Evolutionary conservation across 1,140 invertebrate species (phyloP).

Genomic region (Achroia grisella): DNA sequence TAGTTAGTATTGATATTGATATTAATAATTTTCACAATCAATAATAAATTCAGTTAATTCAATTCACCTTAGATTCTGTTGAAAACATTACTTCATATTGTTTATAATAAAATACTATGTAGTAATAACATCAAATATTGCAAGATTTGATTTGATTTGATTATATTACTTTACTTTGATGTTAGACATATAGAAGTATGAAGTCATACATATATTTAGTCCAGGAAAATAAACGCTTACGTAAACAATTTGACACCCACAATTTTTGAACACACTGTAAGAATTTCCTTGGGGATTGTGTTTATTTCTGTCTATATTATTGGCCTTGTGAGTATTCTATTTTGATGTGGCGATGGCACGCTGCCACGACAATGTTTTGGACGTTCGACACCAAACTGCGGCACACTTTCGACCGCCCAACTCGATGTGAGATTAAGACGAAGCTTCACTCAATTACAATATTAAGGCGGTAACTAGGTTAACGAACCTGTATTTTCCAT

Average conservation of each 20-base stretch:
- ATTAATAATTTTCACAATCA: no score
- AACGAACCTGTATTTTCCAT: constrained; percentile 45
- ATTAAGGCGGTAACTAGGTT: constrained; percentile 62
- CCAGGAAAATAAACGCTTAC: background rate
- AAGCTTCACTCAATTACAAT: constrained; percentile 51
- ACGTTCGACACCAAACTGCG: constrained; percentile 17
- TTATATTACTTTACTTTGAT: background rate
- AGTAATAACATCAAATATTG: no score
- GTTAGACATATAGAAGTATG: background rate
- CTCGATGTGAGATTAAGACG: constrained; percentile 20
- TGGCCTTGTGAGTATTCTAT: constrained; percentile 57
- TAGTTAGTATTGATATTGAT: no score
- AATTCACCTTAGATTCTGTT: no score
- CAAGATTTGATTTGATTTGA: background rate
- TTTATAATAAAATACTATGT: no score
- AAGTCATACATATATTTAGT: background rate
- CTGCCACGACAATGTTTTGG: constrained; percentile 61
- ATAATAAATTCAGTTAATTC: no score
- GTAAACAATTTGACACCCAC: background rate
- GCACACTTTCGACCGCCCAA: constrained; percentile 44
- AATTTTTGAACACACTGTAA: constrained; percentile 9
- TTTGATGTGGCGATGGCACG: constrained; percentile 45
- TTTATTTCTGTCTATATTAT: constrained; percentile 60
- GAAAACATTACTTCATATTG: no score
- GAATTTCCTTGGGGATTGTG: constrained; percentile 33